Percentiles rank a stretch among this genome's conserved stretches.
Conservation (phyloP, 2,888 invertebrate genomes). For the Parochlus steinenii region DNA sequence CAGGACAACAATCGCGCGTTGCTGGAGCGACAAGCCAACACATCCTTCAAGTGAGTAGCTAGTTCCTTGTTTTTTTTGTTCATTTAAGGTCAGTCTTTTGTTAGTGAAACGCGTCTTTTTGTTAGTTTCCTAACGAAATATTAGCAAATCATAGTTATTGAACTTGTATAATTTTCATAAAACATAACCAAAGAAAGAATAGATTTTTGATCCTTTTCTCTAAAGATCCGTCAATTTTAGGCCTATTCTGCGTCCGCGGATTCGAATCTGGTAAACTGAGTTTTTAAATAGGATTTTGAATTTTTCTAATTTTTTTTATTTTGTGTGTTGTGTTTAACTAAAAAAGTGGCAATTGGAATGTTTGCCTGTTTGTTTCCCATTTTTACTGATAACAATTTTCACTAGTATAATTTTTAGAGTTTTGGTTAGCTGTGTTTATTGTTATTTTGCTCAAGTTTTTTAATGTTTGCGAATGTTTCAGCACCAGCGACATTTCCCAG, state of each 20-base stretch:
- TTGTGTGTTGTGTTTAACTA: too few relatives aligned
- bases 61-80: constrained; percentile 5
- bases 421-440: too few relatives aligned
- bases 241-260: constrained; percentile 79
- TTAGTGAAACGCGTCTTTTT: constrained; percentile 5
- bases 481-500: too few relatives aligned
- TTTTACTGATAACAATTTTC: too few relatives aligned
- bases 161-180: constrained; percentile 5
- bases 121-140: constrained; percentile 10
- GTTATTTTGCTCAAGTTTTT: too few relatives aligned
- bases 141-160: constrained; percentile 1
- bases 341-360: too few relatives aligned
- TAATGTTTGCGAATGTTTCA: too few relatives aligned
- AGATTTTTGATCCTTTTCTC: constrained; percentile 4
- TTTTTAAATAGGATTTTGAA: too few relatives aligned
- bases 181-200: constrained; percentile 10
- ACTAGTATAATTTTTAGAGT: too few relatives aligned
- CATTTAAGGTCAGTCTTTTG: constrained; percentile 13
- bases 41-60: constrained; percentile 61
- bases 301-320: constrained; percentile 1
- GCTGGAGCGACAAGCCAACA: constrained; percentile 53
- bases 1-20: constrained; percentile 46
- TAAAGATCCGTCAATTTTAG: constrained; percentile 34
- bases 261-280: constrained; percentile 71
- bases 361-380: too few relatives aligned